Percentiles rank a stretch among this genome's conserved stretches.
These are phyloP conservation scores for Panthera uncia DNA, from an alignment of 2,113 vertebrate species.

Conservation along the genomic window DNA sequence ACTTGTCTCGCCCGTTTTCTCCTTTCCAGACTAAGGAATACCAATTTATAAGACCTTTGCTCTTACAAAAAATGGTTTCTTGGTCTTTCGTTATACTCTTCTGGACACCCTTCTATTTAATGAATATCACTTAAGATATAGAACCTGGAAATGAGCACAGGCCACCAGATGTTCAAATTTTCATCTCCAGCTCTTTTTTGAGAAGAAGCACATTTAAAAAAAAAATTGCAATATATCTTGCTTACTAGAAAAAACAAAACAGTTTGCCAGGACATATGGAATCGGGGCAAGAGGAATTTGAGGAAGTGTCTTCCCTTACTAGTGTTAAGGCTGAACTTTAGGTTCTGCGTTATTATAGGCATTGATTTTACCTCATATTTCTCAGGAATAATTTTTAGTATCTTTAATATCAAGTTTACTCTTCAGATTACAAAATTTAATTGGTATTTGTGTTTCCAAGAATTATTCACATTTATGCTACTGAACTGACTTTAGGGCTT, in stretches of 20 bases:
- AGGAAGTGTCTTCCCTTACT: not conserved
- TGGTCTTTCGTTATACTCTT: not conserved
- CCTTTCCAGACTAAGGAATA: constrained; percentile 19
- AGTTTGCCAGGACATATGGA: not conserved
- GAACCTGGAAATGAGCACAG: constrained; percentile 33
- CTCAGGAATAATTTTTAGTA: not conserved
- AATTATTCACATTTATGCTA: constrained; percentile 49
- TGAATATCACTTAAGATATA: not conserved
- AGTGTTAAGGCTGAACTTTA: not conserved
- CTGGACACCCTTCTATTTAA: not conserved
- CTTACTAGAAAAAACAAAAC: constrained; percentile 28
- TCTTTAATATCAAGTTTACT: not conserved
- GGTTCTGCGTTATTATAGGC: not conserved
- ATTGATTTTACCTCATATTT: constrained; percentile 29
- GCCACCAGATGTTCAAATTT: not conserved
- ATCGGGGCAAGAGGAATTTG: constrained; percentile 10
- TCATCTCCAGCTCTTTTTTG: not conserved
- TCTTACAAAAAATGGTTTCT: constrained; percentile 6
- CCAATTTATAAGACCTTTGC: not conserved
- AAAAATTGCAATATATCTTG: not conserved
- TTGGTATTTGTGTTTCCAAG: constrained; percentile 19
- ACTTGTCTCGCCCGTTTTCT: not conserved
- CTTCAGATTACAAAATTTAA: constrained; percentile 1
- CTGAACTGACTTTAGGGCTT: constrained; percentile 46
- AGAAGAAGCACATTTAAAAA: not conserved